A percentile compares a stretch with the other conserved stretches of the same genome.
These are phyloP conservation scores for Ahaetulla prasina DNA, from an alignment of 2,113 vertebrate genomes.

Conservation along the genomic window DNA sequence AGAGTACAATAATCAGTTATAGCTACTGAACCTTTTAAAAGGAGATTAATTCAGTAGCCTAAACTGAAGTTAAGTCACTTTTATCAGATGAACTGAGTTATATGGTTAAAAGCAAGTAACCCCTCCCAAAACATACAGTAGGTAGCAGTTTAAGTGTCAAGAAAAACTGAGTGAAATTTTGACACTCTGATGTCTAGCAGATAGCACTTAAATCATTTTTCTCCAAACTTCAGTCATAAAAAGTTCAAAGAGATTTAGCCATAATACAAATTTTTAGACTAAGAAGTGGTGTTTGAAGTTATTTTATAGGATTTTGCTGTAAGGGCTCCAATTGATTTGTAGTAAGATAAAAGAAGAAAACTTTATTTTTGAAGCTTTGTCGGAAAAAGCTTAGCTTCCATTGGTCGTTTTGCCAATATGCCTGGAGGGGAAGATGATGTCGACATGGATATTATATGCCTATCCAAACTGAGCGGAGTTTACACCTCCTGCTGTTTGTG, in stretches of 20 bases:
- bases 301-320: constrained; percentile 99
- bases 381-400: constrained; percentile 98
- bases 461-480: constrained; percentile 88
- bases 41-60: constrained; percentile 73
- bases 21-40: constrained; percentile 66
- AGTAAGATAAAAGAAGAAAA: constrained; percentile 99
- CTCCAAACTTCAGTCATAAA: constrained; percentile 98
- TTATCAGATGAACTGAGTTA: constrained; percentile 73
- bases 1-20: constrained; percentile 55
- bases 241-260: constrained; percentile 99
- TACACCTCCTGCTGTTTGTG: constrained; percentile 94
- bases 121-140: constrained; percentile 79
- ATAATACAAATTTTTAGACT: constrained; percentile 99
- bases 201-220: constrained; percentile 99
- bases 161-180: constrained; percentile 94
- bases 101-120: constrained; percentile 81
- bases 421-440: constrained; percentile 87
- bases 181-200: constrained; percentile 97
- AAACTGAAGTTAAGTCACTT: constrained; percentile 75
- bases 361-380: constrained; percentile 99
- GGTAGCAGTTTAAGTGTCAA: constrained; percentile 94
- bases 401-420: constrained; percentile 95
- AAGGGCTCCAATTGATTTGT: constrained; percentile 99
- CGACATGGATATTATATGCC: constrained; percentile 92
- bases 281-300: constrained; percentile 99